Percentiles rank a stretch among this genome's conserved stretches.
Conservation (phyloP, 2,797 vertebrate genomes). For the Otolemur crassicaudatus region DNA sequence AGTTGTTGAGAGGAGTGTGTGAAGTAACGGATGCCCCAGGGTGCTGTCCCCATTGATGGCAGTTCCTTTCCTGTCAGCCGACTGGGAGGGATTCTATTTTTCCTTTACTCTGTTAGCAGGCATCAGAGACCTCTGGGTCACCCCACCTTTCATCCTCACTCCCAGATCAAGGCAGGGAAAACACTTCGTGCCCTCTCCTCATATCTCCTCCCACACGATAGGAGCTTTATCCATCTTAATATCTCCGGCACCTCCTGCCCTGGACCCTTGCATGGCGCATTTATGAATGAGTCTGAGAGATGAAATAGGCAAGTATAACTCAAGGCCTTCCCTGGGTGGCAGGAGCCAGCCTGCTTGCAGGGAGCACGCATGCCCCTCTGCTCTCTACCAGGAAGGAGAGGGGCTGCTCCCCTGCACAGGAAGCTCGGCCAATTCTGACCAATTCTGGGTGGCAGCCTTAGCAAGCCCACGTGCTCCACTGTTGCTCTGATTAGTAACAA, state of each 20-base stretch:
- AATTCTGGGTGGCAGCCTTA: not conserved
- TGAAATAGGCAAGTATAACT: not conserved
- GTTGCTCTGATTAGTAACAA: not conserved
- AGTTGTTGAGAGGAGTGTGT: not conserved
- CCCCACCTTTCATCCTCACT: not conserved
- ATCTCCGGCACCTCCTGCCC: accelerated
- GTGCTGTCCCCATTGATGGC: not conserved
- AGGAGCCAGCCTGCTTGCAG: not conserved
- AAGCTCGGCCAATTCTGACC: not conserved
- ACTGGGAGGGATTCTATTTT: not conserved
- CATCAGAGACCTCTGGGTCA: not conserved
- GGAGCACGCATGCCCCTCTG: accelerated
- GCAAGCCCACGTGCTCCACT: not conserved
- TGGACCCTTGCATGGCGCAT: not conserved
- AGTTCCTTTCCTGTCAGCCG: not conserved
- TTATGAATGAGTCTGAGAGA: not conserved
- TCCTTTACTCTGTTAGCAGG: not conserved
- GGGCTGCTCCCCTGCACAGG: not conserved
- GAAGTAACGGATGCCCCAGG: not conserved
- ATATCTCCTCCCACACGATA: not conserved
- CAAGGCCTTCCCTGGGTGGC: not conserved
- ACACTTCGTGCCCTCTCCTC: not conserved
- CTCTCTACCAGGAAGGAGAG: not conserved
- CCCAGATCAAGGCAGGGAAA: not conserved
- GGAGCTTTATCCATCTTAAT: not conserved